Percentiles rank a stretch among this genome's conserved stretches.
phyloP scores from a whole-genome alignment of 2,888 invertebrate species.

The Brachynemurus nebulosus region DNA sequence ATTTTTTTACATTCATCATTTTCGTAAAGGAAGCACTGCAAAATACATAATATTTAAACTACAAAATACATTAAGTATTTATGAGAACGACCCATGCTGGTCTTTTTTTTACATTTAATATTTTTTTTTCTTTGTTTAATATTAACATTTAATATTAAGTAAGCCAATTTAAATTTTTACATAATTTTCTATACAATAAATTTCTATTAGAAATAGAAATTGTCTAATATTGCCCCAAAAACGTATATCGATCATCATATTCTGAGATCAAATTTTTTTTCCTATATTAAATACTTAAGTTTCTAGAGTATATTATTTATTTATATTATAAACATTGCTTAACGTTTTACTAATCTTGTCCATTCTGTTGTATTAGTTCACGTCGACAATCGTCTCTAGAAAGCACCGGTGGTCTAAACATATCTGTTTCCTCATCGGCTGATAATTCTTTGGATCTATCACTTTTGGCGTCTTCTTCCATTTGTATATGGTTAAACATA shows the following conservation, averaged over 20 bases:
- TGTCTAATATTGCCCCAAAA: conserved; percentile 30
- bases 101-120: background rate
- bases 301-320: background rate
- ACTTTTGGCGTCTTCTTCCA: conserved; percentile 50
- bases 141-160: conserved; percentile 3
- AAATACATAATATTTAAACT: background rate
- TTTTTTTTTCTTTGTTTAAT: background rate
- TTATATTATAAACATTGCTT: background rate
- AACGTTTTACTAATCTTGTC: conserved; percentile 72
- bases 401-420: conserved; percentile 38
- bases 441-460: conserved; percentile 35
- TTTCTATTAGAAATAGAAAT: too few species aligned
- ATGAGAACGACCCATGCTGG: conserved; percentile 7
- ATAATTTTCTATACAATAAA: background rate
- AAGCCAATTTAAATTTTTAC: conserved; percentile 1
- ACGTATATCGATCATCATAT: conserved; percentile 8
- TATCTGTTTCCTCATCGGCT: conserved; percentile 28
- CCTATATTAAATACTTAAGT: background rate
- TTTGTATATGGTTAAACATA: conserved; percentile 36
- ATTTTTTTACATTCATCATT: background rate
- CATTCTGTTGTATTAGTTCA: conserved; percentile 61
- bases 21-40: conserved; percentile 6
- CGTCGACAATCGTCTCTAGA: conserved; percentile 43
- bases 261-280: conserved; percentile 4
- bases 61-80: background rate